Evolutionary conservation across 92 coral and sea anemone genomes (phyloP).

Genomic region (Umimayanthus chanpuru): DNA sequence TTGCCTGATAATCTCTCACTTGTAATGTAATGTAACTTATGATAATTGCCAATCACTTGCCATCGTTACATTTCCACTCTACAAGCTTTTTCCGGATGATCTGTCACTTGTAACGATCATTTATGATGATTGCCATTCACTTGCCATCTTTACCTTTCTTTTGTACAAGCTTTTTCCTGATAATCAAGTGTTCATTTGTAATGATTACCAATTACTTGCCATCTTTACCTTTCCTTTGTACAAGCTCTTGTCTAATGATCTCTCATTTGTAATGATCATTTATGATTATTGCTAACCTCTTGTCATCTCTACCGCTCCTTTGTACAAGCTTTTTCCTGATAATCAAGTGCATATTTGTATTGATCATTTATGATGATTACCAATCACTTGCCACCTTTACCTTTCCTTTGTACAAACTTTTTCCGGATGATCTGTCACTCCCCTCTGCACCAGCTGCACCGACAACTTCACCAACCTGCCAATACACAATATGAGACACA

Average conservation of each 20-base stretch:
- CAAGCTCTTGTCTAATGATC: too few relatives aligned
- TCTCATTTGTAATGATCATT: background rate
- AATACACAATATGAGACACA: background rate
- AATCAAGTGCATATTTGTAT: too few relatives aligned
- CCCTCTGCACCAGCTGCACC: conserved; percentile 92
- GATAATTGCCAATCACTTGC: too few relatives aligned
- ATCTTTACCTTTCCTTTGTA: conserved; percentile 86
- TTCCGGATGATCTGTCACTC: conserved; percentile 68
- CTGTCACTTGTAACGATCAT: too few relatives aligned
- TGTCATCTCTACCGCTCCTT: too few relatives aligned
- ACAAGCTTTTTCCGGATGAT: too few relatives aligned
- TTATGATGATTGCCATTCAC: too few relatives aligned
- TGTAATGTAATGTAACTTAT: background rate
- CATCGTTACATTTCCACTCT: too few relatives aligned
- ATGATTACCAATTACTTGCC: background rate
- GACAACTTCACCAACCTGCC: conserved; percentile 94
- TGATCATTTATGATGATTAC: background rate
- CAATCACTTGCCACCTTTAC: conserved; percentile 36
- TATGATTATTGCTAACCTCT: too few relatives aligned
- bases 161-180: conserved; percentile 82
- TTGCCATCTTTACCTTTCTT: too few relatives aligned
- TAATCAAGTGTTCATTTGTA: conserved; percentile 39
- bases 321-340: too few relatives aligned
- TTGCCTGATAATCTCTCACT: too few relatives aligned
- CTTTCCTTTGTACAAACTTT: conserved; percentile 91